A percentile compares a stretch with the other conserved stretches of the same genome.
Conservation (phyloP, 2,113 vertebrate genomes). For the Brachirus orientalis region DNA sequence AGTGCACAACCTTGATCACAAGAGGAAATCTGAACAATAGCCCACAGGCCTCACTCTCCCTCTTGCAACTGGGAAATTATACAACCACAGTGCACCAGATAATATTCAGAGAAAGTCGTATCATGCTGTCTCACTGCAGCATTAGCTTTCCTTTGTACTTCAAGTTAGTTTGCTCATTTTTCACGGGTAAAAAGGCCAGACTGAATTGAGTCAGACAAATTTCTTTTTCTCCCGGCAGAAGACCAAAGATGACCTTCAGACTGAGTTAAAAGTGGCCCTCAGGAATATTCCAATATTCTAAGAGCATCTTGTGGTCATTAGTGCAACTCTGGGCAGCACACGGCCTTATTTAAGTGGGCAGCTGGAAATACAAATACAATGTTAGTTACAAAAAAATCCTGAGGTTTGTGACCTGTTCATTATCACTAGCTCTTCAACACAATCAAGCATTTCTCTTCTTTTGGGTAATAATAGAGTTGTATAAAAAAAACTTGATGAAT, state of each 20-base stretch:
- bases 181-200: neutral
- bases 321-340: conserved; percentile 22
- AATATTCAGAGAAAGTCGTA: conserved; percentile 23
- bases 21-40: conserved; percentile 29
- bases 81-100: conserved; percentile 27
- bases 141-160: neutral
- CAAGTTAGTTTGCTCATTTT: neutral
- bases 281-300: conserved; percentile 12
- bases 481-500: conserved; percentile 52
- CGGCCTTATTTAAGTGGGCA: conserved; percentile 32
- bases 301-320: conserved; percentile 43
- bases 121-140: neutral
- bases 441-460: conserved; percentile 24
- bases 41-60: conserved; percentile 9
- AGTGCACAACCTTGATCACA: conserved; percentile 29
- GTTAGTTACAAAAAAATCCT: conserved; percentile 2
- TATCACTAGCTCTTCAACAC: conserved; percentile 42
- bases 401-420: conserved; percentile 59
- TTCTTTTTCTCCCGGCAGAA: conserved; percentile 7
- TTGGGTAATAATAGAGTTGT: conserved; percentile 45
- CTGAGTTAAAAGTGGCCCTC: conserved; percentile 13
- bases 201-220: conserved; percentile 2
- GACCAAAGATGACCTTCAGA: conserved; percentile 11
- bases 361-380: too few relatives aligned
- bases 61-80: conserved; percentile 44